Percentiles rank a stretch among this genome's conserved stretches.
Evolutionary conservation across 1,140 invertebrate genomes (phyloP).

Genomic region (Nebria ingens): DNA sequence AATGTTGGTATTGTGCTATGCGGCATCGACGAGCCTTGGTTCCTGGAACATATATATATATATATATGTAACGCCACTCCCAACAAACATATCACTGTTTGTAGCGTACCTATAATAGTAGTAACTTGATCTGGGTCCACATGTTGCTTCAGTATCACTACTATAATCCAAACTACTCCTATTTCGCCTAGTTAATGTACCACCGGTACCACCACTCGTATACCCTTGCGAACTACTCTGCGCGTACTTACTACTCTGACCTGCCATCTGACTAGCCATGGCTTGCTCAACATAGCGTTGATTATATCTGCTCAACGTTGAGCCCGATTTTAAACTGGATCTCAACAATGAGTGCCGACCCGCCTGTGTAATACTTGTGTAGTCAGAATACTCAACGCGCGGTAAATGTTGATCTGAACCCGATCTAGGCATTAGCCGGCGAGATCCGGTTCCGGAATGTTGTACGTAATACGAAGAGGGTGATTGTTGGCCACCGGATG

Average conservation of each 20-base stretch:
- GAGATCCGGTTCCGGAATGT: conserved; percentile 34
- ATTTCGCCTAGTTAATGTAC: conserved; percentile 54
- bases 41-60: not conserved
- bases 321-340: conserved; percentile 62
- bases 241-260: conserved; percentile 29
- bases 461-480: conserved; percentile 42
- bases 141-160: conserved; percentile 87
- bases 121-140: conserved; percentile 63
- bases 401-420: conserved; percentile 78
- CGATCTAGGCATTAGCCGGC: conserved; percentile 61
- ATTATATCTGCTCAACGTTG: conserved; percentile 40
- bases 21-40: conserved; percentile 19
- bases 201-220: conserved; percentile 28
- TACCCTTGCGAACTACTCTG: conserved; percentile 23
- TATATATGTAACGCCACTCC: not conserved
- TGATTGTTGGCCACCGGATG: conserved; percentile 32
- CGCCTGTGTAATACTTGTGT: conserved; percentile 50
- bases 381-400: conserved; percentile 65
- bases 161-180: conserved; percentile 74
- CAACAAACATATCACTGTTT: not conserved
- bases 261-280: conserved; percentile 36
- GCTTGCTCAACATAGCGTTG: conserved; percentile 43
- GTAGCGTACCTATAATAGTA: conserved; percentile 57
- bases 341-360: conserved; percentile 62
- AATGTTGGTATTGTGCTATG: conserved; percentile 34